A percentile compares a stretch with the other conserved stretches of the same genome.
Conservation (phyloP, 1,140 invertebrate genomes). For the Dendroctonus valens region DNA sequence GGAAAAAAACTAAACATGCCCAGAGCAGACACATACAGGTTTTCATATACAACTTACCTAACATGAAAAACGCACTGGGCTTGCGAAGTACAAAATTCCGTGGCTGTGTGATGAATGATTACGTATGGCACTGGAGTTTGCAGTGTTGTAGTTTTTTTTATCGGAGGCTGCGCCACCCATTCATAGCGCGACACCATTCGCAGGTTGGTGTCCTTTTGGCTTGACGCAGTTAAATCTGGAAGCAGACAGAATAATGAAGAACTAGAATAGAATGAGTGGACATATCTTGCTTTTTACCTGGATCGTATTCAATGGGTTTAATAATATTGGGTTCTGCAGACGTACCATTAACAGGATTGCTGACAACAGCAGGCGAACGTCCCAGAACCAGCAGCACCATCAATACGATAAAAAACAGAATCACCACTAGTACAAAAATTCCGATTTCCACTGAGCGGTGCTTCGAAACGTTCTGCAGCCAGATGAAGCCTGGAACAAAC, state of each 20-base stretch:
- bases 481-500: constrained; percentile 14
- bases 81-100: constrained; percentile 50
- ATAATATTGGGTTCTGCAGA: constrained; percentile 7
- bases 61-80: constrained; percentile 49
- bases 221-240: constrained; percentile 11
- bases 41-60: constrained; percentile 37
- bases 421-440: constrained; percentile 17
- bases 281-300: constrained; percentile 2
- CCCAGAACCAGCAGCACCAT: constrained; percentile 15
- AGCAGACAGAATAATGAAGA: not conserved
- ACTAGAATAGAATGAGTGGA: not conserved
- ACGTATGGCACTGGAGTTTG: constrained; percentile 48
- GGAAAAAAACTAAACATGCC: no score
- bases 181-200: constrained; percentile 44
- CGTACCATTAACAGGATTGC: not conserved
- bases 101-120: constrained; percentile 51
- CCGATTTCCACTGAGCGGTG: constrained; percentile 10
- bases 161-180: constrained; percentile 63
- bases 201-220: constrained; percentile 5
- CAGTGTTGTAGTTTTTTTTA: constrained; percentile 47
- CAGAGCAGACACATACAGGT: no score
- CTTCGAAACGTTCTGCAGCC: constrained; percentile 26
- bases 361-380: not conserved
- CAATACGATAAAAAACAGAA: constrained; percentile 22
- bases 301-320: constrained; percentile 13